Evolutionary conservation across 1,140 invertebrate genomes (phyloP).

Genomic region (Zeugodacus cucurbitae): DNA sequence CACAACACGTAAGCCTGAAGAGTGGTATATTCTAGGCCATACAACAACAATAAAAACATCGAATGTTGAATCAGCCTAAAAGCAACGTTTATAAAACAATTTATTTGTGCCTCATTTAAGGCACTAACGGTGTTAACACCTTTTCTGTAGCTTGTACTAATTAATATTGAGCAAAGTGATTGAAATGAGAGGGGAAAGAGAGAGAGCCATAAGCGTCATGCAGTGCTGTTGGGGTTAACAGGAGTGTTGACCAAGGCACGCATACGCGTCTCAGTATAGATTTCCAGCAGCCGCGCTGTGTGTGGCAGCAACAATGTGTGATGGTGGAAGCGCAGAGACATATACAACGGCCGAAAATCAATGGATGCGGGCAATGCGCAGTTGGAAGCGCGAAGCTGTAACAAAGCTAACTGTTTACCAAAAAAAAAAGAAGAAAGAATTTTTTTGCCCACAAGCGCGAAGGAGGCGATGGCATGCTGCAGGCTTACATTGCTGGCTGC

Average conservation of each 20-base stretch:
- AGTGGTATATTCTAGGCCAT: not conserved
- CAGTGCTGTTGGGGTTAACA: not conserved
- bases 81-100: conserved; percentile 37
- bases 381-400: not conserved
- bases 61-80: not conserved
- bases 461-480: not conserved
- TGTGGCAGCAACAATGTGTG: not conserved
- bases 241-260: not conserved
- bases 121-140: conserved; percentile 44
- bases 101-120: conserved; percentile 34
- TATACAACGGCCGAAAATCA: not conserved
- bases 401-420: not conserved
- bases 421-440: not conserved
- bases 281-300: too few species aligned
- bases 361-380: not conserved
- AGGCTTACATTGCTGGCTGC: not conserved
- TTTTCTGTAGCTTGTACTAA: conserved; percentile 40
- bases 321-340: not conserved
- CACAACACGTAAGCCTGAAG: not conserved
- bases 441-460: not conserved
- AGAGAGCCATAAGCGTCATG: not conserved
- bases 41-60: not conserved
- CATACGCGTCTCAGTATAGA: not conserved
- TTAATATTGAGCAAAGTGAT: conserved; percentile 38
- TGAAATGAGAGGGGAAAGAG: not conserved